Evolutionary conservation across 2,888 invertebrate species (phyloP).

Genomic region (Zaprionus lineosus): DNA sequence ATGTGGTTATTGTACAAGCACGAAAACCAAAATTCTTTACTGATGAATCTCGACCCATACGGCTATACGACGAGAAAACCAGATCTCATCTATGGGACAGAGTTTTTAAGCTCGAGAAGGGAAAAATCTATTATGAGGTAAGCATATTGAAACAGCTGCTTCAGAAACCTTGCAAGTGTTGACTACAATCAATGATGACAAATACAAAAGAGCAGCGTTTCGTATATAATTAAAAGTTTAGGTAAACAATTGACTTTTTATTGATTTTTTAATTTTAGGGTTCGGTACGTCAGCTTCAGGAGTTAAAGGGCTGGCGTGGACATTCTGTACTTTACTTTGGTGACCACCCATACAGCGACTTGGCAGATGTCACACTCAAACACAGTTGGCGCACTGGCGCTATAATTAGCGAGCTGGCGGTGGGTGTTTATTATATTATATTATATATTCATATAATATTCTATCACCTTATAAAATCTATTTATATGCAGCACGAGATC

Average conservation of each 20-base stretch:
- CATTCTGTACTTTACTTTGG: slow-evolving; percentile 98
- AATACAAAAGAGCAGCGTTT: too few species aligned
- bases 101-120: slow-evolving; percentile 92
- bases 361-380: slow-evolving; percentile 97
- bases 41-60: slow-evolving; percentile 93
- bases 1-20: slow-evolving; percentile 96
- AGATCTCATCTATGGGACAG: slow-evolving; percentile 95
- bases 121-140: slow-evolving; percentile 96
- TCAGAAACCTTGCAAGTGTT: neutral
- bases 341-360: slow-evolving; percentile 98
- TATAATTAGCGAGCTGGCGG: slow-evolving; percentile 96
- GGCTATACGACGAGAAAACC: slow-evolving; percentile 91
- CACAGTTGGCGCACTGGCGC: slow-evolving; percentile 99
- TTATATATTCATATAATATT: neutral
- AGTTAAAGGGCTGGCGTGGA: slow-evolving; percentile 95
- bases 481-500: slow-evolving; percentile 95
- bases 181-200: too few species aligned
- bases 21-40: slow-evolving; percentile 98
- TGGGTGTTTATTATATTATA: slow-evolving; percentile 82
- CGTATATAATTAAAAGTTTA: too few species aligned
- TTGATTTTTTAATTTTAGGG: too few species aligned
- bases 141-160: slow-evolving; percentile 1
- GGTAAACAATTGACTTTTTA: too few species aligned
- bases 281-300: slow-evolving; percentile 94
- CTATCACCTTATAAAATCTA: too few species aligned